Conservation (phyloP, 2,113 vertebrate genomes). For the Mastomys coucha region DNA sequence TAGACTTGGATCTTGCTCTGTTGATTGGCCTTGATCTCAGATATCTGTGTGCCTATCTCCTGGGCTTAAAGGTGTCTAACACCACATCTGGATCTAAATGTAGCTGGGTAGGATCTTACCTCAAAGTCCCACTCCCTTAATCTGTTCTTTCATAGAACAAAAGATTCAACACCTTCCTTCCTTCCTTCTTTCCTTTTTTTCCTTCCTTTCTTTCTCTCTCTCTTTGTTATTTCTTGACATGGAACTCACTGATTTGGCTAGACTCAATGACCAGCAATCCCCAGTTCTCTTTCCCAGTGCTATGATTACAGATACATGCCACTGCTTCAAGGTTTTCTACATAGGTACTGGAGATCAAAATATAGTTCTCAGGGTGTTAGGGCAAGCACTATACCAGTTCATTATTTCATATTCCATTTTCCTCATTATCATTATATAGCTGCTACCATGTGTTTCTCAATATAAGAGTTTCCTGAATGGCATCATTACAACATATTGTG, state of each 20-base stretch:
- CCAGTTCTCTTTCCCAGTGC: background rate
- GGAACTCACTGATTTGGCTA: background rate
- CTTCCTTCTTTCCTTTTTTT: no score
- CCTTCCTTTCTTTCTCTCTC: background rate
- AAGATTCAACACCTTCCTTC: no score
- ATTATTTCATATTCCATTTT: background rate
- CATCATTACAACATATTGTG: background rate
- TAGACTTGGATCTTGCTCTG: no score
- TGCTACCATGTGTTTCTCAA: background rate
- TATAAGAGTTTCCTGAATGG: background rate
- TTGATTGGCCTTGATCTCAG: no score
- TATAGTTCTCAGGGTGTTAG: background rate
- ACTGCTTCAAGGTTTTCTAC: background rate
- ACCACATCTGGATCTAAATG: no score
- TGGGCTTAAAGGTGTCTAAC: no score
- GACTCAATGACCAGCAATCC: background rate
- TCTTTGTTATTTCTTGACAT: background rate
- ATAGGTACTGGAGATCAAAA: background rate
- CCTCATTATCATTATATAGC: background rate
- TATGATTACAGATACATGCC: background rate
- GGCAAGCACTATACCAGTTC: background rate
- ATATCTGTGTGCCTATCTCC: no score
- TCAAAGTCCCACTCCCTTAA: no score
- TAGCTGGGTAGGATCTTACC: no score
- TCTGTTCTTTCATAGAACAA: no score